Conservation (phyloP, 23 tunicate species). For the Trididemnum clinides region DNA sequence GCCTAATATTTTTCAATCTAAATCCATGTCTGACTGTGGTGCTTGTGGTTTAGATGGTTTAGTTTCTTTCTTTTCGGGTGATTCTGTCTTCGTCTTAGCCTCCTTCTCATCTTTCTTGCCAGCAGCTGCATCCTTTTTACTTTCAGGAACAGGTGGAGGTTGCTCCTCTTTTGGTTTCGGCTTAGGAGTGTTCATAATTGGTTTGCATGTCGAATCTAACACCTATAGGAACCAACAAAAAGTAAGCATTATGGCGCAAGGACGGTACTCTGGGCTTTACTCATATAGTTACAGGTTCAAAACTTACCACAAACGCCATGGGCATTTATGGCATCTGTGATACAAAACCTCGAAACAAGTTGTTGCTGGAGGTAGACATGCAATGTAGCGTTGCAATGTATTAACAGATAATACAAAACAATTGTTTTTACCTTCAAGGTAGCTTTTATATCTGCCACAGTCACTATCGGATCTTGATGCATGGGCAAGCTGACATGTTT, state of each 20-base stretch:
- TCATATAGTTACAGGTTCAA: too few relatives aligned
- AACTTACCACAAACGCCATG: too few relatives aligned
- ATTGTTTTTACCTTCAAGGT: slow-evolving; percentile 73
- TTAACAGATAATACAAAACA: too few relatives aligned
- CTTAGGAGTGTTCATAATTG: slow-evolving; percentile 79
- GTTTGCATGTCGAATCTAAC: slow-evolving; percentile 60
- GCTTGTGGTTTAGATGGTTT: background rate
- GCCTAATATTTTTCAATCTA: slow-evolving; percentile 28
- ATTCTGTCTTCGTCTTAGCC: background rate
- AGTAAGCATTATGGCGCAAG: too few relatives aligned
- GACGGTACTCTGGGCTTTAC: too few relatives aligned
- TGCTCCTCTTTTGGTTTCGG: slow-evolving; percentile 85
- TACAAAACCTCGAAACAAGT: too few relatives aligned
- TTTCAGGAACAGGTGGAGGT: slow-evolving; percentile 57
- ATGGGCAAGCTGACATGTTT: slow-evolving; percentile 47
- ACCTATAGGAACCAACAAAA: slow-evolving; percentile 33
- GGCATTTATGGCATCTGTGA: too few relatives aligned
- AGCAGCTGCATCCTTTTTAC: background rate
- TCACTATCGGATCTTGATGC: slow-evolving; percentile 61
- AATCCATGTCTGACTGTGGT: slow-evolving; percentile 50
- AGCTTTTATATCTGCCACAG: slow-evolving; percentile 62
- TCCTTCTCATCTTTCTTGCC: slow-evolving; percentile 21
- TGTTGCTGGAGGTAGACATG: too few relatives aligned
- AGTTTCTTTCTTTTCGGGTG: background rate
- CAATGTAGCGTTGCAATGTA: too few relatives aligned